These are phyloP conservation scores for Monochamus alternatus DNA, from an alignment of 2,888 invertebrate species.

Conservation along the genomic window DNA sequence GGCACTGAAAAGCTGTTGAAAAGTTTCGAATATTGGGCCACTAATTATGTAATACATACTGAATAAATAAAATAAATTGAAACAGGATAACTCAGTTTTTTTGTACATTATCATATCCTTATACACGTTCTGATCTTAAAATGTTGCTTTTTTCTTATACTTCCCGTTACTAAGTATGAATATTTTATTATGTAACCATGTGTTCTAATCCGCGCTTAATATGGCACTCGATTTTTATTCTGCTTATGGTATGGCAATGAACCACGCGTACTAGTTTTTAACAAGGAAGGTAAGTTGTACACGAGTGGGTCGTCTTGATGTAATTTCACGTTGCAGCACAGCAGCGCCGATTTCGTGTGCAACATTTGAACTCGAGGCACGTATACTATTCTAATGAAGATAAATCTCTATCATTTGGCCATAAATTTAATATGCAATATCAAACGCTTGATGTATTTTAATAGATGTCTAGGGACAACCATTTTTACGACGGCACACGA, in stretches of 20 bases:
- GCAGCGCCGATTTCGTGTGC: background rate
- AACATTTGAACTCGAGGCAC: background rate
- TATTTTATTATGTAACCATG: background rate
- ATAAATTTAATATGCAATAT: slow-evolving; percentile 1
- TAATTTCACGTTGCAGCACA: background rate
- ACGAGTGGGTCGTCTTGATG: slow-evolving; percentile 1
- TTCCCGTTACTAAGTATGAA: too few relatives aligned
- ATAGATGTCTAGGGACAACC: background rate
- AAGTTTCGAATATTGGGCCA: too few relatives aligned
- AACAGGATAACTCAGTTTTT: too few relatives aligned
- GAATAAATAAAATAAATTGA: too few relatives aligned
- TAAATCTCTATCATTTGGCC: background rate
- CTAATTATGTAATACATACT: too few relatives aligned
- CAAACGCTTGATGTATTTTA: background rate
- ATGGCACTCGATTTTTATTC: background rate
- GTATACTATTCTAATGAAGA: slow-evolving; percentile 5
- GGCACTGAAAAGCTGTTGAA: too few relatives aligned
- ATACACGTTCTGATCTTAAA: too few relatives aligned
- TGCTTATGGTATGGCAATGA: background rate
- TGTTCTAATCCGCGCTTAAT: background rate
- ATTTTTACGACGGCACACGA: too few relatives aligned
- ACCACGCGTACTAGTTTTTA: slow-evolving; percentile 4
- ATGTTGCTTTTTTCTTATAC: too few relatives aligned
- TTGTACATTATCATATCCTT: too few relatives aligned
- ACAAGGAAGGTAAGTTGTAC: slow-evolving; percentile 1